Evolutionary conservation across 1,140 invertebrate species (phyloP), one percentile per base, ranked within the genome.

Genomic region (Tetragonula clypearis): DNA sequence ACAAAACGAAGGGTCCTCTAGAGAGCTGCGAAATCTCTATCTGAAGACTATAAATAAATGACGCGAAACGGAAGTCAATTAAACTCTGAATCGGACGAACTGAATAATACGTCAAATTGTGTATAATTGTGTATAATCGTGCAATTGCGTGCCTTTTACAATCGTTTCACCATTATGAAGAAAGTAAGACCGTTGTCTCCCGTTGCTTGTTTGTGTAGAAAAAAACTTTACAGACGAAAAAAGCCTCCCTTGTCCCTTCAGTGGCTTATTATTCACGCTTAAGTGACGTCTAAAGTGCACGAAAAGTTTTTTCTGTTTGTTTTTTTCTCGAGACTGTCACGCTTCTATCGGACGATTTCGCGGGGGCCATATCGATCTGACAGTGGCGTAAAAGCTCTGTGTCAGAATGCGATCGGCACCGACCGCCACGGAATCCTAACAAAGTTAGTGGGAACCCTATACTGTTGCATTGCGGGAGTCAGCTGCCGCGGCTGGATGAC

Each of bases 401-500:
- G 88, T 69, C 86, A 53, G 89, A 80, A 90, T 87, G 72, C 72
- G 72, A 89, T 90, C 88, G 80, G 79, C 84, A 73, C 72, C 77
- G 77, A 69, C 71, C 53, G 62, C 56, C 58, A 49, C 23, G 69
- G 72, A 90, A 87, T 90, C 89, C 69, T 77, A 79, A 90, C 88
- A 81, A 86, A 90, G 81, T 86, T 88, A 85, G 84, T 62, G 78
- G 84, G 85, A 90, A 74, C 78, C 53, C 65, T 49, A 6, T 49
- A 49, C 62, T 58, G 30, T n/a, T 66, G 56, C 53, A 49, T 75
- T 78, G 82, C 76, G 77, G 81, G 71, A 80, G 88, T 62, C 85
- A 87, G 88, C 86, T 71, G 76, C 65, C 78, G 66, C 49, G 68
- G 53, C 83, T 58, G 87, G 87, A 90, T 90, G 90, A 90, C 90